phyloP scores from a whole-genome alignment of 1,140 invertebrate species.

The Diprion similis region DNA sequence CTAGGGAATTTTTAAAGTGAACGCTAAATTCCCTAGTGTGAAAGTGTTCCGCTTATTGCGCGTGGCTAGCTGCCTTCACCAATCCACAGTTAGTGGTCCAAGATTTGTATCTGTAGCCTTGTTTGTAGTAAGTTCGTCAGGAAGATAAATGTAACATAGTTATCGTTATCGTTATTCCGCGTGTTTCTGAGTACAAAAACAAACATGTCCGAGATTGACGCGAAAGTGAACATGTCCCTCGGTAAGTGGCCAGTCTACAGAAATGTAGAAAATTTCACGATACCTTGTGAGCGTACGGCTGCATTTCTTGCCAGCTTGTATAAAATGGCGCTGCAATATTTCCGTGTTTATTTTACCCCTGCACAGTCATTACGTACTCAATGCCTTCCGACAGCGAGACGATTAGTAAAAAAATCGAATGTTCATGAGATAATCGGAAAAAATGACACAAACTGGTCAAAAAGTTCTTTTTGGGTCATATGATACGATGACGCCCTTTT shows the following conservation, averaged over 20 bases:
- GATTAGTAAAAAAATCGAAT: not conserved
- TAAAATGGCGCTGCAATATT: constrained; percentile 44
- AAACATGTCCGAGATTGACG: constrained; percentile 58
- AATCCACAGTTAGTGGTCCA: too few species aligned
- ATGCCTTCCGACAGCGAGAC: constrained; percentile 11
- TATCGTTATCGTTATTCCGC: too few species aligned
- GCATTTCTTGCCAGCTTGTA: constrained; percentile 36
- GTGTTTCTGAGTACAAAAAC: too few species aligned
- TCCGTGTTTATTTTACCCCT: not conserved
- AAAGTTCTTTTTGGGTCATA: not conserved
- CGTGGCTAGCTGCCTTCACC: too few species aligned
- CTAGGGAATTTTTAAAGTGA: too few species aligned
- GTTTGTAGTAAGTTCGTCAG: too few species aligned
- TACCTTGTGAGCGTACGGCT: constrained; percentile 46
- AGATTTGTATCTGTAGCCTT: too few species aligned
- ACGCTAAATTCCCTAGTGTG: too few species aligned
- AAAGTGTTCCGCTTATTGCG: too few species aligned
- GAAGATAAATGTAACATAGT: too few species aligned
- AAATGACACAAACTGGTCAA: not conserved
- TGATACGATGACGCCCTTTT: not conserved
- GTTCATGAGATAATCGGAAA: not conserved
- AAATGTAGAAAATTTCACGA: constrained; percentile 34
- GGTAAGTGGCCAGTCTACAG: constrained; percentile 55
- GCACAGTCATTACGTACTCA: not conserved
- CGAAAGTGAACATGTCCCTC: constrained; percentile 61